Evolutionary conservation across 2,113 vertebrate genomes (phyloP).

Genomic region (Pyrgilauda ruficollis): DNA sequence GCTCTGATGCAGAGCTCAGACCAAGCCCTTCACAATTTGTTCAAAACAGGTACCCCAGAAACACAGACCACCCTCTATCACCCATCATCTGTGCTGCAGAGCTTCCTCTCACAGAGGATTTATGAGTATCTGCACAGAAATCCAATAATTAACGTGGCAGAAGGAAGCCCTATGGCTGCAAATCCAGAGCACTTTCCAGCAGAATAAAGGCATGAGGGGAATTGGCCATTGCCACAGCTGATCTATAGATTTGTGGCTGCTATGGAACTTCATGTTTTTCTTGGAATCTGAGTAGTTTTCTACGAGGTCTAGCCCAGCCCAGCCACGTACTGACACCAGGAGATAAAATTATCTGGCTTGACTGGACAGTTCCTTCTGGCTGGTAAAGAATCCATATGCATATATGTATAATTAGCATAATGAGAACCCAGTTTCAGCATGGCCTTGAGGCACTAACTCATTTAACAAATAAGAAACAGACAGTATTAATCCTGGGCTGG

Average conservation of each 20-base stretch:
- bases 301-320: neutral
- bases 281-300: neutral
- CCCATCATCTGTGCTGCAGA: neutral
- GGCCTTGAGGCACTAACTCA: neutral
- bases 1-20: neutral
- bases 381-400: neutral
- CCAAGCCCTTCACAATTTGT: neutral
- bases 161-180: neutral
- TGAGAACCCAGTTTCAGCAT: neutral
- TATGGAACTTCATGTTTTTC: neutral
- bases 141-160: neutral
- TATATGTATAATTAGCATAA: neutral
- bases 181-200: neutral
- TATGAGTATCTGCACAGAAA: neutral
- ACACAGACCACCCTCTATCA: neutral
- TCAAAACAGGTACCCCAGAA: neutral
- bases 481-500: neutral
- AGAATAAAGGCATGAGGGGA: neutral
- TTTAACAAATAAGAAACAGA: neutral
- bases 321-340: neutral
- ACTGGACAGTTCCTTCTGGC: neutral
- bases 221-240: neutral
- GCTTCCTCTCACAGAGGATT: neutral
- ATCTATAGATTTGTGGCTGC: neutral
- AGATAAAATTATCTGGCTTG: neutral